A percentile compares a stretch with the other conserved stretches of the same genome.
phyloP scores from a whole-genome alignment of 35 echinoderm and acorn worm species.

The Hemicentrotus pulcherrimus region DNA sequence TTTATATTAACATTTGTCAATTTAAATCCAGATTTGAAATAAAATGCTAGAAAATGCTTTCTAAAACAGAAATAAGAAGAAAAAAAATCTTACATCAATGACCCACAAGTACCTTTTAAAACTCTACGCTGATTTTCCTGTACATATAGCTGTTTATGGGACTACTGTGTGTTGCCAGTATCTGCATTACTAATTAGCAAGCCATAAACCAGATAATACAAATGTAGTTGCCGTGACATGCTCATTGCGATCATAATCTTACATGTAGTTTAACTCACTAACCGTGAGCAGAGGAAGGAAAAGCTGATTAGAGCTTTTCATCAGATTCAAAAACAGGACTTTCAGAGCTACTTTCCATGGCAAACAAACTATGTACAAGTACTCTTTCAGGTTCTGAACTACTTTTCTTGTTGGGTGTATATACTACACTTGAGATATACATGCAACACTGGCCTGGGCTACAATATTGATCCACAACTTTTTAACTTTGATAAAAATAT shows the following conservation, averaged over 20 bases:
- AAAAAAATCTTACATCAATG: background rate
- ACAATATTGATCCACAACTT: background rate
- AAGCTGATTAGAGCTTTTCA: background rate
- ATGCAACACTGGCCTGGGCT: background rate
- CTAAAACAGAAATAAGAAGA: background rate
- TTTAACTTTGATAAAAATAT: background rate
- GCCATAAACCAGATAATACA: background rate
- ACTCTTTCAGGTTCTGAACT: no score
- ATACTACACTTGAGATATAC: no score
- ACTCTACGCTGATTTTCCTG: background rate
- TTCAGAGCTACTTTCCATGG: background rate
- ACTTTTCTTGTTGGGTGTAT: background rate
- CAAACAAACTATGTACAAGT: no score
- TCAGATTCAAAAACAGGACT: background rate
- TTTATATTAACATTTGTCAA: background rate
- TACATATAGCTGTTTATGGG: background rate
- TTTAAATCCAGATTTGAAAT: background rate
- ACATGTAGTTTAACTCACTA: no score
- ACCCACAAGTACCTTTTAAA: background rate
- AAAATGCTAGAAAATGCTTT: background rate
- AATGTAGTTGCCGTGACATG: background rate
- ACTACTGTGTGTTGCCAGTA: background rate
- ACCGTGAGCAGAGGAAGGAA: background rate
- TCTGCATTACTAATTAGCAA: conserved; percentile 1
- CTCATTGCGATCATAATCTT: background rate